phyloP scores from a whole-genome alignment of 2,888 invertebrate species.

The Lottia gigantea region DNA sequence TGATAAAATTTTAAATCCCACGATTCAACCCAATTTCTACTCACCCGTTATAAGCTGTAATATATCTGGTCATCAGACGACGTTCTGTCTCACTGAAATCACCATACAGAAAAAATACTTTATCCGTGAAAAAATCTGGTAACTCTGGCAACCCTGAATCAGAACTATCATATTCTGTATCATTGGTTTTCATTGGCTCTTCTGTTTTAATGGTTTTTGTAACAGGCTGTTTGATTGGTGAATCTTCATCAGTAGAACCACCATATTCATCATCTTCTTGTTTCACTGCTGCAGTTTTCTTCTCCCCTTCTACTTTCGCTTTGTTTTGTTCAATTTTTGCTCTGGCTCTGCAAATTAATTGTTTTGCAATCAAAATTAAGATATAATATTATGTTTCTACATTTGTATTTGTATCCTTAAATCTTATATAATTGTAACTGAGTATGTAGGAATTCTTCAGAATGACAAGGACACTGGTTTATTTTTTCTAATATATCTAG shows the following conservation, averaged over 20 bases:
- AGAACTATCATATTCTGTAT: constrained; percentile 27
- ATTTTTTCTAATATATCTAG: too few relatives aligned
- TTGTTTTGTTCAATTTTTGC: constrained; percentile 24
- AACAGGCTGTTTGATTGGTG: constrained; percentile 23
- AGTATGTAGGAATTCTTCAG: too few relatives aligned
- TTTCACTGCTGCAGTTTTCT: constrained; percentile 14
- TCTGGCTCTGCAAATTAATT: constrained; percentile 34
- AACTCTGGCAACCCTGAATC: constrained; percentile 59
- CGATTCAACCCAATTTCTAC: background rate
- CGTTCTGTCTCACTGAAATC: constrained; percentile 48
- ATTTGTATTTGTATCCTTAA: too few relatives aligned
- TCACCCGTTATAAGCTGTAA: constrained; percentile 76
- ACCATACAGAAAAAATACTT: constrained; percentile 65
- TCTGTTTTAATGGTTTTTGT: background rate
- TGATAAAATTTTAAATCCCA: too few relatives aligned
- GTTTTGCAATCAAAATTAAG: too few relatives aligned
- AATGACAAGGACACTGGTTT: too few relatives aligned
- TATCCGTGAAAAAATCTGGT: constrained; percentile 61
- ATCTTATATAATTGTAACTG: too few relatives aligned
- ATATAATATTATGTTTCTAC: too few relatives aligned
- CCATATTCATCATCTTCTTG: constrained; percentile 45
- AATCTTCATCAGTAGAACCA: constrained; percentile 61
- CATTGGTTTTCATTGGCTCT: constrained; percentile 25
- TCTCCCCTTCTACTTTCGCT: constrained; percentile 16
- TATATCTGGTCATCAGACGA: constrained; percentile 54